Evolutionary conservation across 2,888 invertebrate species (phyloP).

Genomic region (Sarcophaga variegata): DNA sequence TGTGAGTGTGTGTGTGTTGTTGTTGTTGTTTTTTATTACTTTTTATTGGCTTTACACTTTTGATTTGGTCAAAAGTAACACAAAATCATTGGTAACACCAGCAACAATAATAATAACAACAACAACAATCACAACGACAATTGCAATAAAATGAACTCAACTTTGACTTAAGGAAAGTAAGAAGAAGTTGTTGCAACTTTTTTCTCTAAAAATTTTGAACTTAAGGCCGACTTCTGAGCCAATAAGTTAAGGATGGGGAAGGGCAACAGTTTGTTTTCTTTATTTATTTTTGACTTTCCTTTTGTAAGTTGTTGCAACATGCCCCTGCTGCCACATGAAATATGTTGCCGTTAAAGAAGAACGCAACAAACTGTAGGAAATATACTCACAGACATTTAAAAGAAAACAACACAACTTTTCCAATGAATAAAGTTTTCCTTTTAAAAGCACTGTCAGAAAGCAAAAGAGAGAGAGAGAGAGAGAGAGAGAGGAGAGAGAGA

Average conservation of each 20-base stretch:
- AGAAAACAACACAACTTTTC: conserved; percentile 27
- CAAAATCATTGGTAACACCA: conserved; percentile 10
- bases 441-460: not conserved
- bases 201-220: not conserved
- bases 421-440: conserved; percentile 49
- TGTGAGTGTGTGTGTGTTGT: not conserved
- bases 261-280: conserved; percentile 21
- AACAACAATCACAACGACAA: not conserved
- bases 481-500: too few species aligned
- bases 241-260: conserved; percentile 35
- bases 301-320: conserved; percentile 1
- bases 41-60: conserved; percentile 52
- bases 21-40: conserved; percentile 15
- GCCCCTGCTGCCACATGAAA: too few species aligned
- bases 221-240: conserved; percentile 20
- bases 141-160: not conserved
- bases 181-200: conserved; percentile 26
- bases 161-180: not conserved
- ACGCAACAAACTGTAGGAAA: not conserved
- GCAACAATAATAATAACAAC: not conserved
- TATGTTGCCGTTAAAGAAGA: too few species aligned
- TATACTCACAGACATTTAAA: conserved; percentile 7
- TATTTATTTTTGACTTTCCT: not conserved
- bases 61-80: conserved; percentile 37
- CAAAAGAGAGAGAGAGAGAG: too few species aligned